Evolutionary conservation across 64 coral and sea anemone species (phyloP), one percentile per base, ranked within the genome.

Genomic region (Montipora efflorescens): DNA sequence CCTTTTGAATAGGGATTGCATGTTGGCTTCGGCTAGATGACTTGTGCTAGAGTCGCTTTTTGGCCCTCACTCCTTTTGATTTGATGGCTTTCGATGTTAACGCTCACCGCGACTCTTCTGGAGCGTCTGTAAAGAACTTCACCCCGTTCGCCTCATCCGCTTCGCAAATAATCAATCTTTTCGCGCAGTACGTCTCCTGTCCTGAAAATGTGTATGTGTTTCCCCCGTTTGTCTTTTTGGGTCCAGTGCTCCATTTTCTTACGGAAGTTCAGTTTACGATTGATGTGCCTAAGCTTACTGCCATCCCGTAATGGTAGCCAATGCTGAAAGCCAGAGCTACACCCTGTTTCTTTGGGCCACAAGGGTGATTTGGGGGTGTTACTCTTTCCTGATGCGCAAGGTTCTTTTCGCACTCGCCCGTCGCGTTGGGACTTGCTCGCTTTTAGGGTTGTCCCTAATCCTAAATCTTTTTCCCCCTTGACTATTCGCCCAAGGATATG

Each of bases 211-310:
- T 66, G 2, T 87, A 87, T 19, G 67, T 87, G 6, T 73, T 73
- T 18, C 84, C 66, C 16, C 82, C 82, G 21, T 44, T 86, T 8
- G 61, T 69, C 19, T 28, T 86, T 20, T 25, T 69, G 23, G 84
- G 84, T 47, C 84, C 84, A 21, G 36, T 87, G 11, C 67, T 87
- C 36, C 66, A 6, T 11, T 87, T 87, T n/a, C 49, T 87, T 19
- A 44, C 12, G 8, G 36, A 62, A 8, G 5, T 16, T 6, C 7
- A 0, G 4, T 59, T 22, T 57, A 82, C 79, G 10, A 0, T 25
- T 22, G 18, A 57, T 11, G 45, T 21, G 11, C 48, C 49, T 10
- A 48, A 53, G 15, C 7, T 80, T 4, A 51, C 4, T 48, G 2
- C 78, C 14, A n/a, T 80, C 25, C 44, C 78, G 4, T 80, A 51